Percentiles rank a stretch among this genome's conserved stretches.
Evolutionary conservation across 2,797 vertebrate species (phyloP).

Genomic region (Mallotus villosus): DNA sequence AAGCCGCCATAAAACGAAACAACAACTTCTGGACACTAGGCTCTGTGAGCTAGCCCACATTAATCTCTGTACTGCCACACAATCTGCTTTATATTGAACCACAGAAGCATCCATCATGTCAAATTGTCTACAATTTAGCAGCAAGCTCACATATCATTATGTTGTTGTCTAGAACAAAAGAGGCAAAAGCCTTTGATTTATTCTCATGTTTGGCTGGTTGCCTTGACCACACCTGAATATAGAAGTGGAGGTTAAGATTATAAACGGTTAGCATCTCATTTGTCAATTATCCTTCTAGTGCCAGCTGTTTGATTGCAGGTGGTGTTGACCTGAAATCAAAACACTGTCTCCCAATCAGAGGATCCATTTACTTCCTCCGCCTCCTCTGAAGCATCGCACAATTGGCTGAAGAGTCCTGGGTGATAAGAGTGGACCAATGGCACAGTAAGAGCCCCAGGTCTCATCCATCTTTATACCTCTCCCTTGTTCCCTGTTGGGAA

Average conservation of each 20-base stretch:
- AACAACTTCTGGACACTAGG: conserved; percentile 19
- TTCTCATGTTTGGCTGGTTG: conserved; percentile 48
- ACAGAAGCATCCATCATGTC: conserved; percentile 1
- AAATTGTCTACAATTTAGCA: conserved; percentile 10
- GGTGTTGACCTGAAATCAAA: conserved; percentile 9
- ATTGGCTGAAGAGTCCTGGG: conserved; percentile 4
- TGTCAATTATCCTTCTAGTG: conserved; percentile 35
- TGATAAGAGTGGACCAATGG: conserved; percentile 38
- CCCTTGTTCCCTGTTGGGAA: conserved; percentile 50
- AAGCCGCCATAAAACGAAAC: conserved; percentile 41
- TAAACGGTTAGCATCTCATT: conserved; percentile 47
- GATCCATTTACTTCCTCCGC: not conserved
- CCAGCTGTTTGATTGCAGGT: conserved; percentile 32
- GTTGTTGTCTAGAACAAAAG: not conserved
- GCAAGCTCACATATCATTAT: not conserved
- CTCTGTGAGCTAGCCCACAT: conserved; percentile 1
- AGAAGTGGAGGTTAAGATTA: conserved; percentile 60
- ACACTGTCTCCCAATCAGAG: conserved; percentile 7
- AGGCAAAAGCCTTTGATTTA: not conserved
- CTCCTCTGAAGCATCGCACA: not conserved
- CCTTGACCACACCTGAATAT: conserved; percentile 46
- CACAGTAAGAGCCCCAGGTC: conserved; percentile 26
- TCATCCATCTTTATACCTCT: conserved; percentile 63
- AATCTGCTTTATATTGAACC: conserved; percentile 12
- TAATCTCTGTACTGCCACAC: not conserved